phyloP scores from a whole-genome alignment of 2,113 vertebrate genomes.

The Sterrhoptilus dennistouni region DNA sequence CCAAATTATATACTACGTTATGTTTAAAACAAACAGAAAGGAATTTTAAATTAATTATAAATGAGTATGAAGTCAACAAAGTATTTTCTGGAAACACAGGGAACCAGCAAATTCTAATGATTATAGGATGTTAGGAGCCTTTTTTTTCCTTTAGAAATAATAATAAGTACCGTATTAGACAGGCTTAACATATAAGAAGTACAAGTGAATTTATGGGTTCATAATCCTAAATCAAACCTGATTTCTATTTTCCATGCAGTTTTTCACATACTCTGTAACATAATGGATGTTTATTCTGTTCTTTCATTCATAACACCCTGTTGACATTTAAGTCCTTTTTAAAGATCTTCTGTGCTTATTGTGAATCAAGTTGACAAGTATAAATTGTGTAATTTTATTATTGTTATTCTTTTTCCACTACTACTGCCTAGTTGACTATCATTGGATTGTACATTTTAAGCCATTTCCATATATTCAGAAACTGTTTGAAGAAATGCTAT shows the following conservation, averaged over 20 bases:
- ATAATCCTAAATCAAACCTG: constrained; percentile 61
- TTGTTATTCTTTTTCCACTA: constrained; percentile 52
- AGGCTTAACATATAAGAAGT: constrained; percentile 19
- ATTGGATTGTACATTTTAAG: not conserved
- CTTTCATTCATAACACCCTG: constrained; percentile 44
- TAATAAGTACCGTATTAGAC: constrained; percentile 3
- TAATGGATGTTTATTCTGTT: constrained; percentile 54
- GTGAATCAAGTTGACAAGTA: constrained; percentile 46
- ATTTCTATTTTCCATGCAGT: constrained; percentile 62
- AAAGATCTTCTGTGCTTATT: constrained; percentile 37
- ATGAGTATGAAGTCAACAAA: constrained; percentile 7
- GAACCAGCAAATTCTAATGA: constrained; percentile 46
- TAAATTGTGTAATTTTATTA: constrained; percentile 48
- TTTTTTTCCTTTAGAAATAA: constrained; percentile 37
- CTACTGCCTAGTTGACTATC: not conserved
- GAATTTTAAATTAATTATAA: constrained; percentile 39
- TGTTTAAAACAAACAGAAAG: constrained; percentile 27
- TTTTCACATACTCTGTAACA: constrained; percentile 47
- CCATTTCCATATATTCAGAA: not conserved
- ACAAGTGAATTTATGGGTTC: constrained; percentile 55
- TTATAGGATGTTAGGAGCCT: not conserved
- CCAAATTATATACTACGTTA: not conserved
- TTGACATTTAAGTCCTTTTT: constrained; percentile 48
- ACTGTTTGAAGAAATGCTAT: not conserved
- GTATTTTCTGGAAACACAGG: constrained; percentile 26